Evolutionary conservation across 2,113 vertebrate species (phyloP), one percentile per base, ranked within the genome.

Genomic region (Nothocercus julius): DNA sequence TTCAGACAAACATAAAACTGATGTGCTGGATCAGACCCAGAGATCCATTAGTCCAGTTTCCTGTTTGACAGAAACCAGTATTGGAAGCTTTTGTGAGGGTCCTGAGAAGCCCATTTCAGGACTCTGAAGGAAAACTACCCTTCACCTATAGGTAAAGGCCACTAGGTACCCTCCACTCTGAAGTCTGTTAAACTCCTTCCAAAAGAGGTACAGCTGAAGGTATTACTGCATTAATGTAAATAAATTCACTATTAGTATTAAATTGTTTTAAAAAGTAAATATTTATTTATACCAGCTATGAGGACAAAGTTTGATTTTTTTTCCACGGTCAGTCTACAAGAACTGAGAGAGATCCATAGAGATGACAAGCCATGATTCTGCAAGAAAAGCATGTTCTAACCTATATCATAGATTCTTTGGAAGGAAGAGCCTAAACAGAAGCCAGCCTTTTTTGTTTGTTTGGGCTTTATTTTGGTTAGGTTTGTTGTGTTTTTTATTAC

Each of bases 401-500:
- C 74, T 95, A 22, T 58, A 68, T 11, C 8, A 2, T 34, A 87
- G 40, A 53, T 77, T 90, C 70, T 86, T 56, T 77, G 66, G 56
- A 74, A 75, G 61, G 56, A 87, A 93, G 69, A 58, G 64, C 51
- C 92, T 85, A 94, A 92, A 69, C 12, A 87, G 49, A 85, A 76
- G 34, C 2, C 45, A 40, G 27, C 13, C 78, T 32, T 45, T 32
- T 64, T 42, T 72, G 49, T 49, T 49, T 49, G 45, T 49, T 81
- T 40, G 58, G 9, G 21, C 32, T 76, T 85, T 66, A 9, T 44
- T 91, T 73, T 80, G 0, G 1, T 13, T 49, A 82, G 19, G 0
- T 5, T 13, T 42, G 51, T 25, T 73, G n/a, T 18, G 49, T 15
- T 0, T 56, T 3, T 61, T 85, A 93, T 97, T 98, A 99, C 99